Conservation (phyloP, 1,140 invertebrate genomes). For the Temnothorax curvispinosus region DNA sequence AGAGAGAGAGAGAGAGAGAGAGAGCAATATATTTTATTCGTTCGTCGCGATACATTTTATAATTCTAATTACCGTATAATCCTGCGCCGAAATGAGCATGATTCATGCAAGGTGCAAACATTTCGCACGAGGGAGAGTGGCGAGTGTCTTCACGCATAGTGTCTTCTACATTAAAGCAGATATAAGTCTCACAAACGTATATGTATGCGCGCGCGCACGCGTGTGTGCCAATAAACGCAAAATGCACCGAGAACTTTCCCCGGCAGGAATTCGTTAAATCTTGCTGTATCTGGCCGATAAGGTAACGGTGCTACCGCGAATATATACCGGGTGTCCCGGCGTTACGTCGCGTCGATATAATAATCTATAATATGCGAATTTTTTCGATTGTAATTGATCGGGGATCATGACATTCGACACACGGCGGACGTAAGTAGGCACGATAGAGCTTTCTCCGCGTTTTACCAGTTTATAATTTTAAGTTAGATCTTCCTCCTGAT, state of each 20-base stretch:
- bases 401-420: too few relatives aligned
- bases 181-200: not conserved
- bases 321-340: slow-evolving; percentile 28
- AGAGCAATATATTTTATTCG: not conserved
- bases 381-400: not conserved
- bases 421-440: too few relatives aligned
- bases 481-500: not conserved
- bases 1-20: not conserved
- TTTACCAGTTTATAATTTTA: not conserved
- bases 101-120: slow-evolving; percentile 25
- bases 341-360: slow-evolving; percentile 12
- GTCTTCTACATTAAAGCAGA: not conserved
- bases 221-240: slow-evolving; percentile 20
- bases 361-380: not conserved
- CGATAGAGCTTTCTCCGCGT: too few relatives aligned
- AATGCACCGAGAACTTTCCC: slow-evolving; percentile 77
- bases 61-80: slow-evolving; percentile 35
- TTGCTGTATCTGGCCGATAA: slow-evolving; percentile 77
- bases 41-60: slow-evolving; percentile 11
- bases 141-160: not conserved
- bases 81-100: not conserved
- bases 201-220: not conserved
- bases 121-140: slow-evolving; percentile 6
- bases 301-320: slow-evolving; percentile 74
- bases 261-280: slow-evolving; percentile 81